Conservation (phyloP, 2,113 vertebrate species). For the Silurus asotus region DNA sequence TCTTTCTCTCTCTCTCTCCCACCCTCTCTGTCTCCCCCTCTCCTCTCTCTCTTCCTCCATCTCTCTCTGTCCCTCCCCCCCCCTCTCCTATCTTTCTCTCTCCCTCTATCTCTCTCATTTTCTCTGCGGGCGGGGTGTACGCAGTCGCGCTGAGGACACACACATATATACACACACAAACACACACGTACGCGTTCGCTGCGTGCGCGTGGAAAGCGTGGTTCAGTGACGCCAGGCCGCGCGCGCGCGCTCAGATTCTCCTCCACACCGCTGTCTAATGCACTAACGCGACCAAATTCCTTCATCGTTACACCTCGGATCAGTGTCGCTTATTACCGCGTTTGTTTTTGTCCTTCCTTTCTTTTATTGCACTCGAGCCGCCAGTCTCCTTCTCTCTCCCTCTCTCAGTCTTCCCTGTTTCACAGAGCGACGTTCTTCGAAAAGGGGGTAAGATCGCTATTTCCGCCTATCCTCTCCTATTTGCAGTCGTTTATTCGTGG, state of each 20-base stretch:
- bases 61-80: neutral
- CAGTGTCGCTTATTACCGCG: constrained; percentile 38
- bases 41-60: constrained; percentile 27
- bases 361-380: constrained; percentile 48
- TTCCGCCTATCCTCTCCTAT: neutral
- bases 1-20: constrained; percentile 29
- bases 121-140: constrained; percentile 59
- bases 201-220: constrained; percentile 67
- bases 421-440: constrained; percentile 64
- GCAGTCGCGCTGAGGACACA: constrained; percentile 66
- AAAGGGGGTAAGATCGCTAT: constrained; percentile 65
- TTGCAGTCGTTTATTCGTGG: neutral
- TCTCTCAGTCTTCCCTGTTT: constrained; percentile 41
- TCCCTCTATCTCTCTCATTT: constrained; percentile 34
- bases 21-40: no score
- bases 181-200: constrained; percentile 60
- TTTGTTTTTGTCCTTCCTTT: neutral
- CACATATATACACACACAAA: constrained; percentile 13
- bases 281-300: neutral
- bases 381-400: constrained; percentile 22
- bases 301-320: neutral
- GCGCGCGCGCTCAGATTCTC: constrained; percentile 53
- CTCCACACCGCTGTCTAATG: neutral
- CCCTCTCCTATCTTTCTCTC: constrained; percentile 1
- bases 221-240: constrained; percentile 70